Evolutionary conservation across 2,888 invertebrate genomes (phyloP).

Genomic region (Trichopoda pennipes): DNA sequence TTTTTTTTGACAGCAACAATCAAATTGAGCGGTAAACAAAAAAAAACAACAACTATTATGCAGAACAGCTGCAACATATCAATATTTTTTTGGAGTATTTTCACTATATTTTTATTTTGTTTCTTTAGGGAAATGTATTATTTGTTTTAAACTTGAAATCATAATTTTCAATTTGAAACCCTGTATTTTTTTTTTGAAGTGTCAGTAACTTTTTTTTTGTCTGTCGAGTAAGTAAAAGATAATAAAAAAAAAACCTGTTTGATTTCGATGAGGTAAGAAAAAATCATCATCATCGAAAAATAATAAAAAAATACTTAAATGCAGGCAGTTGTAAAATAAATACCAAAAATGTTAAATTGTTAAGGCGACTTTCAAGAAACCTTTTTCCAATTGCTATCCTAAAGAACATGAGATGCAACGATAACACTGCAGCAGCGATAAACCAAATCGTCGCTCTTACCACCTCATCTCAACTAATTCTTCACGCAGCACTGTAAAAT

Average conservation of each 20-base stretch:
- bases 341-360: no score
- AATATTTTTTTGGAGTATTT: constrained; percentile 4
- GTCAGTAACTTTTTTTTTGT: constrained; percentile 10
- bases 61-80: constrained; percentile 57
- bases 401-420: no score
- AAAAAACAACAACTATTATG: not conserved
- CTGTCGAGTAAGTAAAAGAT: not conserved
- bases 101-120: not conserved
- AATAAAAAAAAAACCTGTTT: constrained; percentile 53
- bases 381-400: no score
- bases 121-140: constrained; percentile 24
- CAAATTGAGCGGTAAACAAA: not conserved
- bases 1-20: not conserved
- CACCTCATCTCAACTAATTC: no score
- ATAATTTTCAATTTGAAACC: constrained; percentile 60
- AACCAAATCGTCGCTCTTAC: no score
- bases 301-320: no score
- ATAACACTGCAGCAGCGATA: no score
- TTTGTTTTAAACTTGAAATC: constrained; percentile 61
- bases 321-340: no score
- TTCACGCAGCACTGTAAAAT: no score
- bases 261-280: not conserved
- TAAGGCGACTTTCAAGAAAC: no score
- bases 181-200: not conserved
- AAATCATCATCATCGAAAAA: not conserved